Evolutionary conservation across 2,888 invertebrate genomes (phyloP), one percentile per base, ranked within the genome.

Genomic region (Chesias legatella): DNA sequence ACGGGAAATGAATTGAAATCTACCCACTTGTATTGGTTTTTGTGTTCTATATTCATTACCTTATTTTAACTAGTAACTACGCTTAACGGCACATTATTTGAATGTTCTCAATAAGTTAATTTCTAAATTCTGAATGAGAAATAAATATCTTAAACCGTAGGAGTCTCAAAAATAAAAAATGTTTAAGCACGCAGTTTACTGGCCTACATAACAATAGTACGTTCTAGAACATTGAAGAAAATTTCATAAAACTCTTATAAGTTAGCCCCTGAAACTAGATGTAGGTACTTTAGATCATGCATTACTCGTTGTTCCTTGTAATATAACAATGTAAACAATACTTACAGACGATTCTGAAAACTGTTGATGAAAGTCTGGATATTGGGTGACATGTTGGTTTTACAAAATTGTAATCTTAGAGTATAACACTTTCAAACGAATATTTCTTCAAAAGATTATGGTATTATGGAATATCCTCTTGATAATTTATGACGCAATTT

Each of bases 281-380:
- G 2, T 17, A n/a, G n/a, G n/a, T 17, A 5, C 13, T 17, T 17
- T 17, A 17, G 5, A 5, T 5, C 5, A 17, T 5, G 13, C 3
- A 17, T 3, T 3, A 17, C 5, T 3, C 2, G 5, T 17, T 17
- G 2, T 17, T 17, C 3, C 13, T 5, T 17, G 2, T 17, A 30
- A 20, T 21, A 17, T 13, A 11, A 28, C 23, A 33, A 45, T 24
- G n/a, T 22, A 39, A 17, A 23, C 13, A 44, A 51, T 74, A 93
- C 93, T 92, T 78, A 93, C 93, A 93, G 82, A 68, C 89, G 91
- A 79, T 90, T 91, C 74, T 90, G 91, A 81, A 93, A 93, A 57
- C 92, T 90, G 79, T 92, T 92, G 62, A 92, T 73, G 75, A 93
- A 93, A 46, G 90, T 88, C 64, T 90, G 85, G 51, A 92, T 75